phyloP scores from a whole-genome alignment of 2,113 vertebrate genomes.

The Morphnarchus princeps region DNA sequence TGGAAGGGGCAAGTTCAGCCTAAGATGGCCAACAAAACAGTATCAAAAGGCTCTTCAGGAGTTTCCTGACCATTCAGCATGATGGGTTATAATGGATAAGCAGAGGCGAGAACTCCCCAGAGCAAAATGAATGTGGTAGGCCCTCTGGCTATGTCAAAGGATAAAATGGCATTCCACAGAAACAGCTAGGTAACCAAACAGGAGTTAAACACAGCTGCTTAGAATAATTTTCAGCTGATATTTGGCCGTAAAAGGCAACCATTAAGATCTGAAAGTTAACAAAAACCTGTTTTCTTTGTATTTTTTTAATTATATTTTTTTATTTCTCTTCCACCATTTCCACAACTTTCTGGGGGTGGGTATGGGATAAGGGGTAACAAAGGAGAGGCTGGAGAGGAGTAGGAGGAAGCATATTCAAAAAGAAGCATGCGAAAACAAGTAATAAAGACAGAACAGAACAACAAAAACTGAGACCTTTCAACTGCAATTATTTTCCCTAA shows the following conservation, averaged over 20 bases:
- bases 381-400: not conserved
- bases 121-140: not conserved
- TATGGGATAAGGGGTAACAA: not conserved
- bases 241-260: not conserved
- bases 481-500: constrained; percentile 40
- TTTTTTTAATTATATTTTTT: not conserved
- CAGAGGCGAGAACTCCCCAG: not conserved
- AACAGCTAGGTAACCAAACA: not conserved
- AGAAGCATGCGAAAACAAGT: not conserved
- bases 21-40: not conserved
- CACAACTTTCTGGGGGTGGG: not conserved
- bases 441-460: not conserved
- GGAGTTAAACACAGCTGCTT: not conserved
- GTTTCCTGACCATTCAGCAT: not conserved
- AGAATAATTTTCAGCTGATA: not conserved
- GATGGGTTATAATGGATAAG: not conserved
- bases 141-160: not conserved
- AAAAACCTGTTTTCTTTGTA: not conserved
- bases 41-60: not conserved
- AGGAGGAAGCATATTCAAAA: not conserved
- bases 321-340: not conserved
- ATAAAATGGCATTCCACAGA: not conserved
- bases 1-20: not conserved
- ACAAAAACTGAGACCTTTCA: constrained; percentile 36
- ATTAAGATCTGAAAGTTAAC: not conserved